Evolutionary conservation across 2,888 invertebrate genomes (phyloP).

Genomic region (Seira musarum): DNA sequence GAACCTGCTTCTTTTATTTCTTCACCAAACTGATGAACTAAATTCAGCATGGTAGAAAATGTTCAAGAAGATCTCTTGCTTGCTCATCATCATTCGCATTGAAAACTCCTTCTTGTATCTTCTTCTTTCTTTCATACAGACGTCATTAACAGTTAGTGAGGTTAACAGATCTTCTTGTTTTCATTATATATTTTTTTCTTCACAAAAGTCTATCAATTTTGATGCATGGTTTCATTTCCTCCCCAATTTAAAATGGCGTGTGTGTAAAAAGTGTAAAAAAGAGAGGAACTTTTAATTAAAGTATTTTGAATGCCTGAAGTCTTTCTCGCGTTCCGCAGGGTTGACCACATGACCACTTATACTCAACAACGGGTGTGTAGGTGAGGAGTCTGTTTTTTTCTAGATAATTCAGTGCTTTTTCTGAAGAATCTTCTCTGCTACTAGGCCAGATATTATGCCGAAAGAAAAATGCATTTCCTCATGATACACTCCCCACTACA

Average conservation of each 20-base stretch:
- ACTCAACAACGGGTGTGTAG: no score
- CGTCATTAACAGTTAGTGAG: not conserved
- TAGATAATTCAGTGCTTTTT: not conserved
- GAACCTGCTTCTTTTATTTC: not conserved
- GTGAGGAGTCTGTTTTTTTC: no score
- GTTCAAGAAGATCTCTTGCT: not conserved
- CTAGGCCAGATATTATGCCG: not conserved
- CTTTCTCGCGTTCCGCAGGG: constrained; percentile 52
- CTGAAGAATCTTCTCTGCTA: not conserved
- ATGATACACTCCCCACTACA: not conserved
- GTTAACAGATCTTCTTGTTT: not conserved
- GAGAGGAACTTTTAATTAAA: constrained; percentile 33
- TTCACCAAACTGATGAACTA: not conserved
- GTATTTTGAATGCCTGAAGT: constrained; percentile 50
- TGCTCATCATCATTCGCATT: not conserved
- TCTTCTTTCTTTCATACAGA: not conserved
- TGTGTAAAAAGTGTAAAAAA: constrained; percentile 42
- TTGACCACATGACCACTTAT: constrained; percentile 29
- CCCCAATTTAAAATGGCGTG: constrained; percentile 35
- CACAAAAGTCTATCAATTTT: constrained; percentile 40
- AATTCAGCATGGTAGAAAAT: not conserved
- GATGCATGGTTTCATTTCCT: constrained; percentile 49
- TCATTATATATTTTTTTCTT: not conserved
- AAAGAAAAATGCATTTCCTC: not conserved
- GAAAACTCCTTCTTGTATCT: not conserved